phyloP scores from a whole-genome alignment of 2,113 vertebrate species.

The Vulpes vulpes region DNA sequence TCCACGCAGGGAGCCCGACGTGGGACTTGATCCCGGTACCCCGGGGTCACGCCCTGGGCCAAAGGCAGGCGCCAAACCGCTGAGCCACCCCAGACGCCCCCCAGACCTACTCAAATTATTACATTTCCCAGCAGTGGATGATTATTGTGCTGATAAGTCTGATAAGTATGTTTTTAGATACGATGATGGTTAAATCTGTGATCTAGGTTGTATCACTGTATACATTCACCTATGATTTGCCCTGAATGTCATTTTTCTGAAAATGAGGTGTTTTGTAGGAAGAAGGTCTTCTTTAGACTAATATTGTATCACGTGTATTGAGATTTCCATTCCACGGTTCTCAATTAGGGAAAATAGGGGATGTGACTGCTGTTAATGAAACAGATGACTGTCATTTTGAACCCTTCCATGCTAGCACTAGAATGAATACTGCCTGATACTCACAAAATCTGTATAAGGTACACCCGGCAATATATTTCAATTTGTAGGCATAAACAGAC shows the following conservation, averaged over 20 bases:
- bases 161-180: constrained; percentile 10
- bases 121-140: background rate
- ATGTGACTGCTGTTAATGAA: background rate
- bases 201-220: background rate
- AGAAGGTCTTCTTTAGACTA: background rate
- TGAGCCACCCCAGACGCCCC: too few relatives aligned
- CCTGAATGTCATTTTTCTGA: background rate
- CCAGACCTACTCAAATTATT: background rate
- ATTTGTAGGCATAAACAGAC: background rate
- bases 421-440: background rate
- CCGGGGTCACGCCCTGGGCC: too few relatives aligned
- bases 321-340: background rate
- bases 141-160: background rate
- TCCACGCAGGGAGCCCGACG: too few relatives aligned
- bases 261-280: constrained; percentile 24
- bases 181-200: background rate
- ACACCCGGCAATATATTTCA: background rate
- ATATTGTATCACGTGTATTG: background rate
- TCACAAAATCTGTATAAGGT: background rate
- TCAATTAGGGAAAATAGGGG: background rate
- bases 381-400: background rate
- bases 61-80: too few relatives aligned
- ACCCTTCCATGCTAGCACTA: background rate
- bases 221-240: background rate
- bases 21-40: too few relatives aligned